Evolutionary conservation across 2,797 vertebrate species (phyloP).

Genomic region (Kryptopterus vitreolus): DNA sequence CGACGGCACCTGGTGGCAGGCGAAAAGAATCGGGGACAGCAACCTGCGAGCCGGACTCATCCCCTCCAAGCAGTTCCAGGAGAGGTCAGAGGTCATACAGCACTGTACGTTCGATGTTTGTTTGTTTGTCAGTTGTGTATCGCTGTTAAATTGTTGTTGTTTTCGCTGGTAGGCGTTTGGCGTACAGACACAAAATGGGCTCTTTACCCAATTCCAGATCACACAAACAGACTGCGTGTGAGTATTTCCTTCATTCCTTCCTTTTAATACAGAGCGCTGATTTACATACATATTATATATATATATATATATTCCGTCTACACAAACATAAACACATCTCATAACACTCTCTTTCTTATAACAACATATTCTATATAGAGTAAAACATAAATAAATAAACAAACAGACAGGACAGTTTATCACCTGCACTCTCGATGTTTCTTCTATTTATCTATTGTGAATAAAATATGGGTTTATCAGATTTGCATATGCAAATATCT

Average conservation of each 20-base stretch:
- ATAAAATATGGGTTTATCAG: too few relatives aligned
- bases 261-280: neutral
- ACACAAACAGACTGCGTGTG: conserved; percentile 83
- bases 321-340: too few relatives aligned
- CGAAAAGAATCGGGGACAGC: conserved; percentile 89
- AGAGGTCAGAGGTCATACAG: conserved; percentile 78
- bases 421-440: too few relatives aligned
- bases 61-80: conserved; percentile 96
- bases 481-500: too few relatives aligned
- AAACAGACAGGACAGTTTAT: too few relatives aligned
- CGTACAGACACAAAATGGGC: conserved; percentile 86
- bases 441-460: too few relatives aligned
- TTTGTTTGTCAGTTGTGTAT: neutral
- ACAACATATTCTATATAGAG: too few relatives aligned
- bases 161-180: conserved; percentile 79
- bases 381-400: too few relatives aligned
- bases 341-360: too few relatives aligned
- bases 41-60: conserved; percentile 93
- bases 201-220: conserved; percentile 82
- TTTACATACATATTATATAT: neutral
- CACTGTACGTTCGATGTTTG: neutral
- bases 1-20: conserved; percentile 98
- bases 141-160: neutral
- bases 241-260: conserved; percentile 67
- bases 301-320: too few relatives aligned